Base-by-base conservation (phyloP, 2,888 invertebrate genomes). In the Philonicus albiceps region DNA sequence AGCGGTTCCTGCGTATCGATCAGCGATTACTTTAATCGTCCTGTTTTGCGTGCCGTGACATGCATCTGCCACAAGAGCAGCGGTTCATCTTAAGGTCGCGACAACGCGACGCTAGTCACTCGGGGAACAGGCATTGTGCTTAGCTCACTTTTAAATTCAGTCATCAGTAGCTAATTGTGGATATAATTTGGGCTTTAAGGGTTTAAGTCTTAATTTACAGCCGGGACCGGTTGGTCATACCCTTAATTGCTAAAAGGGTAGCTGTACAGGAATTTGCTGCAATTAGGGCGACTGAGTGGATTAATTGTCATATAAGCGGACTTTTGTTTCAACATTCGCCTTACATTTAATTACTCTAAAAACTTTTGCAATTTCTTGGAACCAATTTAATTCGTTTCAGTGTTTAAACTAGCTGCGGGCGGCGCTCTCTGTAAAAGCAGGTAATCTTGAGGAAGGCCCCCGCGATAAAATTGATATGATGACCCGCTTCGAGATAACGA, bases 141-240 rank as follows among this genome's bases (percentile, higher is more conserved):
- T 80, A 80, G 49, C 31, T 80, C 80, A 16, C 30, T 43, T 37
- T 37, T 53, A 80, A 80, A 80, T 16, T 53, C 80, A 80, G 80
- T 80, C 40, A 80, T 80, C 80, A 80, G 43, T 27, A 30, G 30
- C 43, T 80, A 80, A 80, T 80, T 80, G 80, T 80, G 31, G 80
- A 53, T 80, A 80, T 80, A 80, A 80, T 80, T 80, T 53, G 49
- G 49, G 49, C 27, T 80, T 76, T 80, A 80, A 80, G 27, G 80
- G 80, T 30, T 49, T 80, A 40, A 80, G 80, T 31, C 53, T 43
- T n/a, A 80, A 53, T 53, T 49, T 80, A 40, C 53, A 80, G 64
- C 64, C 27, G 27, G 19, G 64, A 64, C 55, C 64, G 64, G 64
- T 64, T 11, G 19, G 64, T 64, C 64, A 64, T 64, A 22, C 64